These are phyloP conservation scores for Suncus etruscus DNA, from an alignment of 2,113 vertebrate species.

Conservation along the genomic window DNA sequence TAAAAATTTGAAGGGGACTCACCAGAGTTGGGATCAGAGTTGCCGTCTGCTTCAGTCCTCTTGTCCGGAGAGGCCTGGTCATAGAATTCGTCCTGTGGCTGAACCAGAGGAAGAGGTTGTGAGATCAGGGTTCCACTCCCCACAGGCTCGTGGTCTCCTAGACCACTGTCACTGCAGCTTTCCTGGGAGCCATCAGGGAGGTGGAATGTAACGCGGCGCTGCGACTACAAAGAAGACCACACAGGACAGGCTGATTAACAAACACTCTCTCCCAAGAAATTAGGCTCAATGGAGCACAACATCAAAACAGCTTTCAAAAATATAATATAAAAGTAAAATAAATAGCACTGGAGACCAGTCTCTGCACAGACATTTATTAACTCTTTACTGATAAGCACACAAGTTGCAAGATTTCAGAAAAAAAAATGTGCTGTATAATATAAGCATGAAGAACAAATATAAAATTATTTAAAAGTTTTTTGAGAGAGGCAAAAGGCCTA, in stretches of 20 bases:
- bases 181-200: conserved; percentile 99
- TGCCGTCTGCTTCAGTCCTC: conserved; percentile 99
- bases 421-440: background rate
- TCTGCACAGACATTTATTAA: background rate
- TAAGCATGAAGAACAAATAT: background rate
- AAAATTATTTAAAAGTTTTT: background rate
- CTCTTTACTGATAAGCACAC: no score
- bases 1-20: conserved; percentile 81
- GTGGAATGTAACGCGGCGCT: conserved; percentile 99
- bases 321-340: background rate
- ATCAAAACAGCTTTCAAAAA: conserved; percentile 1
- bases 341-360: background rate
- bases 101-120: conserved; percentile 99
- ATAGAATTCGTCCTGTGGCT: conserved; percentile 99
- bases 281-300: background rate
- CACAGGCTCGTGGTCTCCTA: conserved; percentile 98
- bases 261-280: conserved; percentile 87
- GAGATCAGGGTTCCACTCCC: conserved; percentile 98
- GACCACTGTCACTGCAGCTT: conserved; percentile 99
- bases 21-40: conserved; percentile 99
- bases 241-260: conserved; percentile 94
- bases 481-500: background rate
- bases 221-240: conserved; percentile 98
- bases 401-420: conserved; percentile 11
- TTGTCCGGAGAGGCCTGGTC: conserved; percentile 99